Conservation (phyloP, 2,113 vertebrate genomes). For the Rhizomys pruinosus region DNA sequence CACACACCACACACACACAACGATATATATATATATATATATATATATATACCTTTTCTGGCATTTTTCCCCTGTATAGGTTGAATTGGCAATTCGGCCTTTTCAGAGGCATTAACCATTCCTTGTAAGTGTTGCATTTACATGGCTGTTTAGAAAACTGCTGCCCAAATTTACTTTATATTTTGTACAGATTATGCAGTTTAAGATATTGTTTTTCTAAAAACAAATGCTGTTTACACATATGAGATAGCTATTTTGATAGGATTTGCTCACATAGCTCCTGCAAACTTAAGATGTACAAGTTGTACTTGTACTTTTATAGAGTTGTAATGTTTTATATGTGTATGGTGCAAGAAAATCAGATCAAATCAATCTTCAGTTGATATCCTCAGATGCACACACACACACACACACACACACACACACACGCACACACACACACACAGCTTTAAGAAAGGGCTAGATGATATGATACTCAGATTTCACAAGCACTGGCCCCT, state of each 20-base stretch:
- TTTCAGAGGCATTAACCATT: conserved; percentile 89
- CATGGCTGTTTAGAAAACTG: conserved; percentile 92
- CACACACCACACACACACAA: too few relatives aligned
- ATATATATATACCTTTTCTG: conserved; percentile 89
- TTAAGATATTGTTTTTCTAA: conserved; percentile 92
- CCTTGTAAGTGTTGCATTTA: conserved; percentile 91
- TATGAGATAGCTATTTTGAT: conserved; percentile 91
- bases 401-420: too few relatives aligned
- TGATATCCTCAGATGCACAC: too few relatives aligned
- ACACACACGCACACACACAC: conserved; percentile 67
- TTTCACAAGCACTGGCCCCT: conserved; percentile 84
- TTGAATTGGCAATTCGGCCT: conserved; percentile 90
- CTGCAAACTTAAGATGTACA: conserved; percentile 90
- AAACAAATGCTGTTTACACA: conserved; percentile 91
- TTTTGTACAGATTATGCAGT: conserved; percentile 94
- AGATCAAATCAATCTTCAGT: conserved; percentile 87
- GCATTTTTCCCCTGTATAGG: conserved; percentile 89
- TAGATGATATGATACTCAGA: conserved; percentile 80
- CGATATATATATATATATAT: conserved; percentile 88
- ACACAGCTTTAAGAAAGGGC: conserved; percentile 85
- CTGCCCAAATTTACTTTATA: conserved; percentile 93
- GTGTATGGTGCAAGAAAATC: conserved; percentile 89
- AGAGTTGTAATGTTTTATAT: conserved; percentile 88
- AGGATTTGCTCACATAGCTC: conserved; percentile 90
- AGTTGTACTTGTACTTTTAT: conserved; percentile 91